phyloP scores from a whole-genome alignment of 2,888 invertebrate species.

The Aphodius sticticus region DNA sequence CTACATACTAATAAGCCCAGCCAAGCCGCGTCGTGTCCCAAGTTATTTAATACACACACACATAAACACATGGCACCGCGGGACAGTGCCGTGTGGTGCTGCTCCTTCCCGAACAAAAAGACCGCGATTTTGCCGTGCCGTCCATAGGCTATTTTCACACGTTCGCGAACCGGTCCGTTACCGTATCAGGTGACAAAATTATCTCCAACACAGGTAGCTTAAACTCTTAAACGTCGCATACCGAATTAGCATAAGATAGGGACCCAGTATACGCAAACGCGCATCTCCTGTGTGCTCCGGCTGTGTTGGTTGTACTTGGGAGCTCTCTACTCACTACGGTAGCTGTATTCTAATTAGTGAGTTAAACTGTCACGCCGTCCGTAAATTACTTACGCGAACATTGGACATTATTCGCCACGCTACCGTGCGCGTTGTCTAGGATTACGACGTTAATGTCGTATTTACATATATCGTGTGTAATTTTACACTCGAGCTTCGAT shows the following conservation, averaged over 20 bases:
- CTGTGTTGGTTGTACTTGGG: neutral
- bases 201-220: slow-evolving; percentile 27
- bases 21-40: neutral
- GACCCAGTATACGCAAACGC: slow-evolving; percentile 21
- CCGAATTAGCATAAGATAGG: slow-evolving; percentile 20
- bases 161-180: slow-evolving; percentile 24
- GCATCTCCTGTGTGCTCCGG: slow-evolving; percentile 1
- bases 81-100: neutral
- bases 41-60: slow-evolving; percentile 23
- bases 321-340: neutral
- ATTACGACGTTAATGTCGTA: neutral
- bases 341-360: slow-evolving; percentile 24
- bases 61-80: slow-evolving; percentile 6
- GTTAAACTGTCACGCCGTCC: slow-evolving; percentile 14
- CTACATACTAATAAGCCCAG: slow-evolving; percentile 18
- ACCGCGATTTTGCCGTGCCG: neutral
- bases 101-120: neutral
- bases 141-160: slow-evolving; percentile 23
- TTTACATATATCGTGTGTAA: neutral
- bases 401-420: neutral
- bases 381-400: slow-evolving; percentile 22
- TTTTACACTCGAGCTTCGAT: neutral
- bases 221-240: slow-evolving; percentile 24
- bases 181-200: slow-evolving; percentile 26
- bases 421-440: neutral